Conservation (phyloP, 2,888 invertebrate genomes). For the Harpagoxenus sublaevis region DNA sequence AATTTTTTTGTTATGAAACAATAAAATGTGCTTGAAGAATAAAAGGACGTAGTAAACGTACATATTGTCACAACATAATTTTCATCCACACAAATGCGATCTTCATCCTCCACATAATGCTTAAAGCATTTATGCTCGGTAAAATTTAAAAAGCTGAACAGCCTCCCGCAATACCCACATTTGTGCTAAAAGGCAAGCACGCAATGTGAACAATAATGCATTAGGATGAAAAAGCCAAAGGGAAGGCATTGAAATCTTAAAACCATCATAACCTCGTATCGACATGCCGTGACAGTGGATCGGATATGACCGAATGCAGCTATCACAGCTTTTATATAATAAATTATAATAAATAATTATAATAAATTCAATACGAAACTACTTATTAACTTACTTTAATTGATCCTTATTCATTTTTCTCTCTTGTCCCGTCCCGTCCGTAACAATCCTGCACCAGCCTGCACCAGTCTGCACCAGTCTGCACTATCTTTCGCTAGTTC, state of each 20-base stretch:
- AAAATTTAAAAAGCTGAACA: background rate
- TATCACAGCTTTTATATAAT: background rate
- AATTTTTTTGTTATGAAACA: background rate
- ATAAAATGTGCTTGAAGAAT: background rate
- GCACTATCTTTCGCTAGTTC: background rate
- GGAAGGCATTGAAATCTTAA: background rate
- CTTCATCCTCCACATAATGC: background rate
- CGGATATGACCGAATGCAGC: background rate
- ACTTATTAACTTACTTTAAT: background rate
- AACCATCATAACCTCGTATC: background rate
- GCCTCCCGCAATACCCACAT: background rate
- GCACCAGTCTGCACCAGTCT: background rate
- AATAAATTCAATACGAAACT: background rate
- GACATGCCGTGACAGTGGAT: background rate
- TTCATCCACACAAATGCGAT: background rate
- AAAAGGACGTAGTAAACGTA: background rate
- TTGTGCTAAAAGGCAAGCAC: constrained; percentile 9
- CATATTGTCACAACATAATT: constrained; percentile 13
- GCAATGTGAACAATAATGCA: background rate
- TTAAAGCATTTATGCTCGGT: constrained; percentile 6
- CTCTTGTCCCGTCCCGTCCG: background rate
- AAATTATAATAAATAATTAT: background rate
- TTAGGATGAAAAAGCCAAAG: background rate
- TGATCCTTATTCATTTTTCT: background rate
- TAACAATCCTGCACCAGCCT: background rate